Evolutionary conservation across 1,140 invertebrate genomes (phyloP), one percentile per base, ranked within the genome.

Genomic region (Berghia stephanieae): DNA sequence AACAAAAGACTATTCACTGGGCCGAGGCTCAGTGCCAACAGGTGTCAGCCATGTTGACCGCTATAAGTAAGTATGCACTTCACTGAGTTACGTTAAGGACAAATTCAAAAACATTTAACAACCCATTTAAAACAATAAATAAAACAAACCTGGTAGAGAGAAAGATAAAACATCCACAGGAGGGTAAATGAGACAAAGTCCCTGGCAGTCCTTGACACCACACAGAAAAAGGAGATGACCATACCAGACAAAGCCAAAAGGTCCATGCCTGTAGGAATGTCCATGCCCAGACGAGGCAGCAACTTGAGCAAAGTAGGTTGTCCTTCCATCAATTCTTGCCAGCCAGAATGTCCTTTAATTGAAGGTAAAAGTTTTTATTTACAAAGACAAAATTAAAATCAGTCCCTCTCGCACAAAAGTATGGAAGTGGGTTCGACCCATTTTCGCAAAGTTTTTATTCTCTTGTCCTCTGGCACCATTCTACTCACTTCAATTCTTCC

Each of bases 151-250:
- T 95, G 93, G 81, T 93, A 94, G 1, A 95, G 80, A 1, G 94
- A 95, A 81, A 93, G 93, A 88, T 95, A 96, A 0, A 94, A 86
- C 31, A 92, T 89, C 94, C 94, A 95, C 18, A 95, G 88, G 40
- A 91, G 80, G 27, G 91, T 90, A 88, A 94, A 94, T n/a, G 84
- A 82, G 3, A 90, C 67, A 43, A 82, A 83, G 74, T 87, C 86
- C 43, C 88, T 75, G 40, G 83, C 81, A 21, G 60, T 72, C 46
- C 79, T 79, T 8, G 82, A 86, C n/a, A 89, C 79, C 43, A 89
- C 80, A 77, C 85, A 84, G 49, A 86, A 81, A 71, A 88, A 94
- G 27, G 94, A 92, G 18, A 95, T 82, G 38, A 93, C 73, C 34
- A 92, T 90, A 79, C 94, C 94, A 42, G 91, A 73, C n/a, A 95